A percentile compares a stretch with the other conserved stretches of the same genome.
Conservation (phyloP, 1,140 invertebrate genomes). For the Luehdorfia chinensis region DNA sequence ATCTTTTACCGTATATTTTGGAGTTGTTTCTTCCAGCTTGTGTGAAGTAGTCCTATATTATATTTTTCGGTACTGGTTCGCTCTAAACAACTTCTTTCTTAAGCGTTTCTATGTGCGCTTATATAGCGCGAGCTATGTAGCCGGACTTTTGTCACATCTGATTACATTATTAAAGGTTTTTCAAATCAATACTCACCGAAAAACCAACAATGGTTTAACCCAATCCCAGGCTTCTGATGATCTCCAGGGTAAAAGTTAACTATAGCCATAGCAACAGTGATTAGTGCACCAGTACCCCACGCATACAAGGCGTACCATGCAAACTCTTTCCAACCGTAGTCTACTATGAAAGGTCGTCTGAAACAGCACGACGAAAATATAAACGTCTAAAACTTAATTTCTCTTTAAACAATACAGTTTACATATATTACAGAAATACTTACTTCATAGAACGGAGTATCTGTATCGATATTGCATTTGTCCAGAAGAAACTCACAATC, state of each 20-base stretch:
- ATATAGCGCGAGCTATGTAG: too few relatives aligned
- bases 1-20: too few relatives aligned
- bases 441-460: conserved; percentile 48
- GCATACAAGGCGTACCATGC: conserved; percentile 53
- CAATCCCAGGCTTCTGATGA: conserved; percentile 50
- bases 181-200: conserved; percentile 51
- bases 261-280: conserved; percentile 42
- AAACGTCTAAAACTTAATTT: too few relatives aligned
- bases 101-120: too few relatives aligned
- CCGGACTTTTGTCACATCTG: too few relatives aligned
- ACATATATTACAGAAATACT: neutral
- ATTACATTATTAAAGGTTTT: too few relatives aligned
- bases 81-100: too few relatives aligned
- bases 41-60: too few relatives aligned
- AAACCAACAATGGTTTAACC: conserved; percentile 60
- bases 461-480: conserved; percentile 61
- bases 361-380: conserved; percentile 20
- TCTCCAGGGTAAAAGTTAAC: conserved; percentile 49
- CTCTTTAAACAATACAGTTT: neutral
- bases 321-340: conserved; percentile 48
- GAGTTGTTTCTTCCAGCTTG: too few relatives aligned
- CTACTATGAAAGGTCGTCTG: conserved; percentile 37
- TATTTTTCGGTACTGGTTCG: too few relatives aligned
- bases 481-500: conserved; percentile 58
- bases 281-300: conserved; percentile 41